Evolutionary conservation across 2,113 vertebrate species (phyloP).

Genomic region (Spea bombifrons): DNA sequence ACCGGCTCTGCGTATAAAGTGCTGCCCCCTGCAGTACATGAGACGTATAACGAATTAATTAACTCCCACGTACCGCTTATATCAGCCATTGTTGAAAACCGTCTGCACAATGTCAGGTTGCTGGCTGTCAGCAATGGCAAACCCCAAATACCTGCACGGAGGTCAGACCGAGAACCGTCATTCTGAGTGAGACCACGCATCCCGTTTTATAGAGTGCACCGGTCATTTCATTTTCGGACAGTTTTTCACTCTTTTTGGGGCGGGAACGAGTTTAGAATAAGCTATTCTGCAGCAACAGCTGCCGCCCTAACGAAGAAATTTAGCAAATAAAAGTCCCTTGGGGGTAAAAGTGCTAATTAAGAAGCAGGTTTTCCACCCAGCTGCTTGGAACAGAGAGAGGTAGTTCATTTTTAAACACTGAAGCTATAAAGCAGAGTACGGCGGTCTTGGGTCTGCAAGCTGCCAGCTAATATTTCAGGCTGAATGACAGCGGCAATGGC

Average conservation of each 20-base stretch:
- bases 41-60: too few species aligned
- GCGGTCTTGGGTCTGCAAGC: constrained; percentile 17
- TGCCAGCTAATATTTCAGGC: constrained; percentile 46
- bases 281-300: constrained; percentile 53
- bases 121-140: background rate
- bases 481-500: constrained; percentile 21
- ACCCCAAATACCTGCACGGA: too few species aligned
- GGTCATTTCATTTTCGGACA: constrained; percentile 23
- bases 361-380: constrained; percentile 56
- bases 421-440: constrained; percentile 25
- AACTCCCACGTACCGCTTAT: background rate
- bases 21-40: too few species aligned
- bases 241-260: background rate
- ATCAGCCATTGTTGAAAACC: background rate
- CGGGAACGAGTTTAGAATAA: constrained; percentile 22
- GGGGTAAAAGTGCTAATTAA: constrained; percentile 62
- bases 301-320: constrained; percentile 56
- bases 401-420: constrained; percentile 56
- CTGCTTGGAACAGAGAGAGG: constrained; percentile 50
- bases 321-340: constrained; percentile 54
- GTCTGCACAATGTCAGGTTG: background rate
- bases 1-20: too few species aligned
- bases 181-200: background rate
- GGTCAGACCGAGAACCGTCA: background rate
- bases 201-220: background rate